phyloP scores from a whole-genome alignment of 2,113 vertebrate species.

The Planiliza haematocheilus region DNA sequence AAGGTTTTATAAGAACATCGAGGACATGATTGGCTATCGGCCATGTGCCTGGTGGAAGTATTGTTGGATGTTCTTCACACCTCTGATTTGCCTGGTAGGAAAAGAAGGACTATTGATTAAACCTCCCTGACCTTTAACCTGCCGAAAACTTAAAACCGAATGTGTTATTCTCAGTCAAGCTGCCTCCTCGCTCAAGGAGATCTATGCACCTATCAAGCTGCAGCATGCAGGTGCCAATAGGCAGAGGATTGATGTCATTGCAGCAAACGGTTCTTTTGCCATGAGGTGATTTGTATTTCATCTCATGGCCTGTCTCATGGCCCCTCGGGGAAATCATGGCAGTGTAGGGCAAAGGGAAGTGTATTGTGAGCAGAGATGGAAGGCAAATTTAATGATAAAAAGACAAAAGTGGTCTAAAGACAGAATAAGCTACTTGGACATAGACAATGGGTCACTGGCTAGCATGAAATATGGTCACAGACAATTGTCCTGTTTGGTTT shows the following conservation, averaged over 20 bases:
- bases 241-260: constrained; percentile 20
- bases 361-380: neutral
- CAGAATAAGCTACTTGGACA: too few relatives aligned
- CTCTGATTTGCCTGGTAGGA: constrained; percentile 89
- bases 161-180: neutral
- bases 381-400: neutral
- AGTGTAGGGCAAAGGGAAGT: neutral
- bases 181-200: constrained; percentile 13
- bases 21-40: constrained; percentile 94
- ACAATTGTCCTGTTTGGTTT: neutral
- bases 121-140: neutral
- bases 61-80: constrained; percentile 91
- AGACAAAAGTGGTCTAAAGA: neutral
- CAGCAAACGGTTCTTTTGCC: neutral
- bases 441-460: too few relatives aligned
- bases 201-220: constrained; percentile 4
- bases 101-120: constrained; percentile 17
- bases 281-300: constrained; percentile 32
- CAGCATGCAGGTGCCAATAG: constrained; percentile 1
- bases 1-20: constrained; percentile 90
- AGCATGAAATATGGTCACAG: too few relatives aligned
- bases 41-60: constrained; percentile 91
- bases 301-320: neutral
- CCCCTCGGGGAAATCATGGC: constrained; percentile 46
- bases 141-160: constrained; percentile 11